phyloP scores from a whole-genome alignment of 2,797 vertebrate species.

The Cryptoblepharus egeriae region DNA sequence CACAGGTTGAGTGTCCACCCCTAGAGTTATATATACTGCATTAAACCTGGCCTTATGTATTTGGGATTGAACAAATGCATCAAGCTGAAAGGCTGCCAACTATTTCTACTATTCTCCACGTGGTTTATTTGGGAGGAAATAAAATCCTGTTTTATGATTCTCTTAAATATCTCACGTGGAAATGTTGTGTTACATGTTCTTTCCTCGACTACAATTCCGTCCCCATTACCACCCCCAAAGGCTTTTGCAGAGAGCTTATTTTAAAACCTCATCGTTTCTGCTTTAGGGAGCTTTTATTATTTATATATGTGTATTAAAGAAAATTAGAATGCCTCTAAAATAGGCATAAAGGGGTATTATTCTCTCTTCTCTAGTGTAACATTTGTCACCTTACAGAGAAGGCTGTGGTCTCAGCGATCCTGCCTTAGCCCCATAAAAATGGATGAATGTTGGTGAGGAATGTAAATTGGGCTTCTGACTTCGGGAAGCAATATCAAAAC shows the following conservation, averaged over 20 bases:
- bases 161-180: not conserved
- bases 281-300: not conserved
- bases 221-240: too few relatives aligned
- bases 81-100: not conserved
- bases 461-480: slow-evolving; percentile 6
- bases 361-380: slow-evolving; percentile 31
- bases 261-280: not conserved
- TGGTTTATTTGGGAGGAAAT: not conserved
- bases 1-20: too few relatives aligned
- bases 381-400: not conserved
- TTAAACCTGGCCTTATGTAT: too few relatives aligned
- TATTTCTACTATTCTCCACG: not conserved
- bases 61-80: too few relatives aligned
- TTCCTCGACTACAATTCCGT: not conserved
- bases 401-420: slow-evolving; percentile 3
- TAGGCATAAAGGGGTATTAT: not conserved
- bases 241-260: not conserved
- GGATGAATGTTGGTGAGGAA: not conserved
- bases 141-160: not conserved
- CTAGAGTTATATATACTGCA: too few relatives aligned
- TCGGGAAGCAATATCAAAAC: slow-evolving; percentile 21
- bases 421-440: not conserved
- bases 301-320: slow-evolving; percentile 33
- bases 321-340: slow-evolving; percentile 17
- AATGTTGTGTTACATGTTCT: not conserved